Conservation (phyloP, 1,140 invertebrate genomes). For the Sipha flava region DNA sequence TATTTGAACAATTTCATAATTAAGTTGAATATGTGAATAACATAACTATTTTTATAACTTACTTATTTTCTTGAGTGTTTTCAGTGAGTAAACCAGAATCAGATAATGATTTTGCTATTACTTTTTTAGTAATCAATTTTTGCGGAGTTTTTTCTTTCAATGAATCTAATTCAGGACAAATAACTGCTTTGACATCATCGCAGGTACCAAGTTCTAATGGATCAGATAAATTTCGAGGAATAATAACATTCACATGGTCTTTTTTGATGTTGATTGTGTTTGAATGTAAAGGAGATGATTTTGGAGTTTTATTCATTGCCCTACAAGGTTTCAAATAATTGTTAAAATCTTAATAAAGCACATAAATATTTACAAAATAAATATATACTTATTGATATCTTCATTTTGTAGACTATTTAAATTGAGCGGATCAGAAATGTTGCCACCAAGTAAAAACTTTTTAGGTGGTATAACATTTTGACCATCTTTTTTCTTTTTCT, state of each 20-base stretch:
- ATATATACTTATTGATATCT: constrained; percentile 44
- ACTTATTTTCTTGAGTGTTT: neutral
- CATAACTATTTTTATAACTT: no score
- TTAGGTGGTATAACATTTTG: constrained; percentile 72
- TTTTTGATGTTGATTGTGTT: constrained; percentile 17
- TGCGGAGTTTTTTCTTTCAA: neutral
- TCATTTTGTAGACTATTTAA: constrained; percentile 85
- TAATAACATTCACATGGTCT: constrained; percentile 16
- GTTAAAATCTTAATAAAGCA: neutral
- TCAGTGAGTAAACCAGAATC: neutral
- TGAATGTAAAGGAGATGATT: constrained; percentile 7
- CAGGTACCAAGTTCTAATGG: constrained; percentile 11
- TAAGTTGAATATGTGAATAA: no score
- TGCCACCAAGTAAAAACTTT: constrained; percentile 89
- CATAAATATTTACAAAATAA: neutral
- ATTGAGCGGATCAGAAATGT: constrained; percentile 90
- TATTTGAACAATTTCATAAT: no score
- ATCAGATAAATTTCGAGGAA: constrained; percentile 15
- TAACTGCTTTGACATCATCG: neutral
- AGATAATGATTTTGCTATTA: neutral
- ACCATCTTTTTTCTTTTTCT: constrained; percentile 22
- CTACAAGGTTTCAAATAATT: neutral
- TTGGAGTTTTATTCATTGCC: constrained; percentile 27
- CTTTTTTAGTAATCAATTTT: neutral
- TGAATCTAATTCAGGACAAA: neutral